Evolutionary conservation across 2,113 vertebrate genomes (phyloP), one percentile per base, ranked within the genome.

Genomic region (Malurus elegans): DNA sequence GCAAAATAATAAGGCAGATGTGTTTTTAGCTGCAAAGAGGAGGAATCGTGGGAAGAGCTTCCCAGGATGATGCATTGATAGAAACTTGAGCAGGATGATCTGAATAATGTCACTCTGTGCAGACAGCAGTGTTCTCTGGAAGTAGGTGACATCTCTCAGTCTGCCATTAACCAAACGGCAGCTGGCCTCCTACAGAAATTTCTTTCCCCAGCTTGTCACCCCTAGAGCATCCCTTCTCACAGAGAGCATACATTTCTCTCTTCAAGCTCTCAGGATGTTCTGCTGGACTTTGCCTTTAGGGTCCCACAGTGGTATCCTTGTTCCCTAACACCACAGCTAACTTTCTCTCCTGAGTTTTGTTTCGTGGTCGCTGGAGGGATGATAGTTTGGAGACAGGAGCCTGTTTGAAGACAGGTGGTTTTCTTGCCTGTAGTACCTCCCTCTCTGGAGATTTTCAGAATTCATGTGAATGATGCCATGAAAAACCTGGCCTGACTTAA

Each of bases 1-100:
- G 65, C 56, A 86, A 90, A 94, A 62, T 62, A 76, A 57, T 69
- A 75, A 80, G 29, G n/a, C 32, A 64, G 20, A 61, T 54, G 60
- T 83, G 72, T 70, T 96, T 93, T 95, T 73, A 79, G 67, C 65
- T 86, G 51, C 42, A 71, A 62, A 89, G 64, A 86, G 42, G 65
- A 92, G 25, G 42, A 84, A 58, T 38, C 1, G 4, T 58, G 51
- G 69, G 47, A 92, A 74, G 47, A 84, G 19, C 56, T 84, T 86
- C 53, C 54, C 0, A 1, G 62, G 58, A 57, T 88, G 57, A 75
- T 86, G 25, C 32, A 47, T n/a, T 83, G 34, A 60, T 86, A 62
- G 60, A 70, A 75, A 69, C n/a, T 54, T 83, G 25, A 74, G 47
- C 44, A 78, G 51, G 23, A 32, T 72, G 29, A 73, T 83, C 23